Conservation (phyloP, 2,113 vertebrate species). For the Eubucco bourcierii region DNA sequence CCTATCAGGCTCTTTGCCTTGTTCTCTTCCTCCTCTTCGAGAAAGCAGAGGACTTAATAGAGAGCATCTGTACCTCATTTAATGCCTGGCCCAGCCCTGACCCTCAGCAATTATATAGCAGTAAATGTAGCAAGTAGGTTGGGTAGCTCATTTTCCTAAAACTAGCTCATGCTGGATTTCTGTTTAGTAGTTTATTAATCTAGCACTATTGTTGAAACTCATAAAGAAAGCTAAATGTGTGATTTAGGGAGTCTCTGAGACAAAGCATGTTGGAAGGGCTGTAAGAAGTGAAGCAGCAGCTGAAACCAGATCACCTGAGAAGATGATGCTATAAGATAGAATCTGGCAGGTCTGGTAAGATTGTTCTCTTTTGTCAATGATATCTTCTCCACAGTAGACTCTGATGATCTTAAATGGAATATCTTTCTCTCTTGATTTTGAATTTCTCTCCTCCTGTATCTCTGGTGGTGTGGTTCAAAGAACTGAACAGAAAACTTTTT, state of each 20-base stretch:
- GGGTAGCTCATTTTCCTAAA: neutral
- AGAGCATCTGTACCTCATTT: no score
- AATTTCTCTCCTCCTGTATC: neutral
- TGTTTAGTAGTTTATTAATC: neutral
- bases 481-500: neutral
- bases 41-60: no score
- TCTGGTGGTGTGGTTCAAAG: neutral
- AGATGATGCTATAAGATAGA: rapidly evolving
- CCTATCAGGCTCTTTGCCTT: no score
- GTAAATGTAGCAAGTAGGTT: neutral
- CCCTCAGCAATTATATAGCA: neutral
- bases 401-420: neutral
- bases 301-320: neutral
- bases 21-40: no score
- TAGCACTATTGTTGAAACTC: neutral
- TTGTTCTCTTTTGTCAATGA: rapidly evolving
- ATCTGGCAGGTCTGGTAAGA: neutral
- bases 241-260: neutral
- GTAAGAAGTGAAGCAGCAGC: neutral
- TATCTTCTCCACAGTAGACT: rapidly evolving
- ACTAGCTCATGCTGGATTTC: neutral
- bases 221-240: neutral
- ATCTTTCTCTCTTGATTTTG: neutral
- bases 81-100: no score
- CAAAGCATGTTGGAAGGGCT: neutral